phyloP scores from a whole-genome alignment of 2,113 vertebrate species.

The Tylochromis polylepis region DNA sequence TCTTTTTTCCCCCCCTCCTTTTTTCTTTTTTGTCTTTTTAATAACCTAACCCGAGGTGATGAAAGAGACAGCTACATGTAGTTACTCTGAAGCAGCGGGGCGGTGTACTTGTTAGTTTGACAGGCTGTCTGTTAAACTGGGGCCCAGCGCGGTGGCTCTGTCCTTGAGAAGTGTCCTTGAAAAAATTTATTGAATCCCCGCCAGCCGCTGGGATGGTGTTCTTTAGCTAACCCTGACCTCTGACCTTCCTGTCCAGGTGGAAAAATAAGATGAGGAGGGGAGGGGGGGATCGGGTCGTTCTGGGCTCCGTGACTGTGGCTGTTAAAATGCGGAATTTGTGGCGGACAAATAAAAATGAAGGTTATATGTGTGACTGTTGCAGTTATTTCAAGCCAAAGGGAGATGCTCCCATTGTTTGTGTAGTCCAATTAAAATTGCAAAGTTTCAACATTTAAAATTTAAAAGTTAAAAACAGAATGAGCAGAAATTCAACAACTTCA shows the following conservation, averaged over 20 bases:
- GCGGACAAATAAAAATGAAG: background rate
- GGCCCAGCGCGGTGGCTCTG: background rate
- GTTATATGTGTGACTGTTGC: background rate
- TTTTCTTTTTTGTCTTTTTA: background rate
- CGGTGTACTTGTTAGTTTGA: background rate
- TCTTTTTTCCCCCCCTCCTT: background rate
- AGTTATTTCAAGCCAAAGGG: background rate
- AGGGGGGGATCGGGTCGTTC: background rate
- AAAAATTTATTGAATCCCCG: background rate
- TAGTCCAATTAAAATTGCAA: too few relatives aligned
- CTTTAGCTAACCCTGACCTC: background rate
- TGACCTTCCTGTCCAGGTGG: constrained; percentile 2
- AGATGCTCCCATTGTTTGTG: background rate
- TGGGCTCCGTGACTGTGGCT: background rate
- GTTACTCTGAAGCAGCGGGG: background rate
- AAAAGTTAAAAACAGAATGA: too few relatives aligned
- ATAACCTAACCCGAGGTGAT: background rate
- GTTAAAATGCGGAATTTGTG: background rate
- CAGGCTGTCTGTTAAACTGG: background rate
- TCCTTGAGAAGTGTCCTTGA: constrained; percentile 22
- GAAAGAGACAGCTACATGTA: background rate
- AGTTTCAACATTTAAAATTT: too few relatives aligned
- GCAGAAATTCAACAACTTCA: too few relatives aligned
- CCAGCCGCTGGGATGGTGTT: background rate
- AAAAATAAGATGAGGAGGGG: background rate